Percentiles rank a stretch among this genome's conserved stretches.
Conservation (phyloP, 2,888 invertebrate species). For the Cenopis cana region DNA sequence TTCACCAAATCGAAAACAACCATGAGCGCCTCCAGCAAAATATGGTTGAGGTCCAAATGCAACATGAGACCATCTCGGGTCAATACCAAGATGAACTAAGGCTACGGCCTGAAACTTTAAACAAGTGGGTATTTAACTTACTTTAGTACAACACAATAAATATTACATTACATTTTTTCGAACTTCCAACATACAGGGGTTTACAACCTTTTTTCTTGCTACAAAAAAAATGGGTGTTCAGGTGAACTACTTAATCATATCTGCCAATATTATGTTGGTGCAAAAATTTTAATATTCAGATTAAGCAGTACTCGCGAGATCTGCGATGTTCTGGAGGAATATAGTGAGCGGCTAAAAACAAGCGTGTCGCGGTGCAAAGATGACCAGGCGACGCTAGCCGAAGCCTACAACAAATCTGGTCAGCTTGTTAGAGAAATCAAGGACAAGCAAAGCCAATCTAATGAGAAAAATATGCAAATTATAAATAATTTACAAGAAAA, state of each 20-base stretch:
- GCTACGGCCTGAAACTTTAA: conserved; percentile 70
- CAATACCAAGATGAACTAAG: conserved; percentile 72
- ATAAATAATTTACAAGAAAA: conserved; percentile 54
- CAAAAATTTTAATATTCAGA: conserved; percentile 46
- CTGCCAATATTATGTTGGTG: background rate
- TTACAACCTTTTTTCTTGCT: conserved; percentile 17
- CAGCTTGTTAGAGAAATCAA: conserved; percentile 53
- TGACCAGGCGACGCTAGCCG: conserved; percentile 63
- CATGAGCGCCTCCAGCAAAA: conserved; percentile 75
- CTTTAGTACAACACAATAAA: no score
- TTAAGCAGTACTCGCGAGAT: conserved; percentile 64
- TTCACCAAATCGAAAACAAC: conserved; percentile 65
- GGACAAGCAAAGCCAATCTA: conserved; percentile 47
- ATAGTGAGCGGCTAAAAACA: conserved; percentile 62
- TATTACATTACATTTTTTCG: background rate
- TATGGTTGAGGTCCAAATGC: conserved; percentile 77
- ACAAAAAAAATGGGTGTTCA: background rate
- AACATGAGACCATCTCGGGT: conserved; percentile 70
- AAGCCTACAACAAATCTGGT: conserved; percentile 61
- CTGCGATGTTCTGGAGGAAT: conserved; percentile 67
- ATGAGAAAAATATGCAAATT: conserved; percentile 47
- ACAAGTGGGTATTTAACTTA: conserved; percentile 58
- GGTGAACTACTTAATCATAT: no score
- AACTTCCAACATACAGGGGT: background rate
- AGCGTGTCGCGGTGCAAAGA: conserved; percentile 61